phyloP scores from a whole-genome alignment of 2,113 vertebrate species.

The Onychorhynchus coronatus region DNA sequence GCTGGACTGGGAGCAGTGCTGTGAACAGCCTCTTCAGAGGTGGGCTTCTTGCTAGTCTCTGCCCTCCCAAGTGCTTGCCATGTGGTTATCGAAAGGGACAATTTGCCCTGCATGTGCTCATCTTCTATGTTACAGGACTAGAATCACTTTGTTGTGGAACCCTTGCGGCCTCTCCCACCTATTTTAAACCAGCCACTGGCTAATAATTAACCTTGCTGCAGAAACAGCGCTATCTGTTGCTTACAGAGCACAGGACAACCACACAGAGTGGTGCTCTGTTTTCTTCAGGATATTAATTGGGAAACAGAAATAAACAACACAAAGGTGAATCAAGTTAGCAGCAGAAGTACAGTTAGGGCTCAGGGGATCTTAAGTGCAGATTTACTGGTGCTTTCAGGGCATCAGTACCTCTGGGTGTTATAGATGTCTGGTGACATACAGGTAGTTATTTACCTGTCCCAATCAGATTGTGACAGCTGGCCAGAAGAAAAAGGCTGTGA shows the following conservation, averaged over 20 bases:
- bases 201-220: not conserved
- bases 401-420: not conserved
- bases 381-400: not conserved
- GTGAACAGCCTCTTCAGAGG: not conserved
- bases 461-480: not conserved
- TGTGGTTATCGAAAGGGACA: not conserved
- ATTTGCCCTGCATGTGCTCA: not conserved
- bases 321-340: not conserved
- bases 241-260: not conserved
- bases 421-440: not conserved
- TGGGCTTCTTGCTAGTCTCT: not conserved
- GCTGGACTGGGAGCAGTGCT: not conserved
- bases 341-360: not conserved
- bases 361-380: not conserved
- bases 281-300: not conserved
- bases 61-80: not conserved
- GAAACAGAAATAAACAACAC: not conserved
- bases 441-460: not conserved
- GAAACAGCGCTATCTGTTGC: not conserved
- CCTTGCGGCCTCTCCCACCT: not conserved
- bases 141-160: not conserved
- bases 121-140: not conserved
- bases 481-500: too few species aligned
- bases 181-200: not conserved
- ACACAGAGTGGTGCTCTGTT: accelerated